Conservation (phyloP, 2,888 invertebrate species). For the Pristionchus japonicus region DNA sequence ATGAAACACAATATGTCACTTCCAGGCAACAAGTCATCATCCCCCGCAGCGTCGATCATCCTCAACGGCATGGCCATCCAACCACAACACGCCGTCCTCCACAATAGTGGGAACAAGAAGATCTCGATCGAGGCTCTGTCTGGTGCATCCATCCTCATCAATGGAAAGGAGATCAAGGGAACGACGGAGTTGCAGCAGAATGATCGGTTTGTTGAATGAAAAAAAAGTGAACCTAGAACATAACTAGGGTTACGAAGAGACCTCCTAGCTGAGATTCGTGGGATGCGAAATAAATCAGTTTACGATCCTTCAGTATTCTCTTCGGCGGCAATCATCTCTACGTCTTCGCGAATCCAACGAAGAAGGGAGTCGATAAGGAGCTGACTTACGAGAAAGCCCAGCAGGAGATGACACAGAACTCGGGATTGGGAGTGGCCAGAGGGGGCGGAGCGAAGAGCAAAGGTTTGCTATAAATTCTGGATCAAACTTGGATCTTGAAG, state of each 20-base stretch:
- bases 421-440: conserved; percentile 72
- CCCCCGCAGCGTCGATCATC: conserved; percentile 76
- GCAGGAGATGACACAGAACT: conserved; percentile 78
- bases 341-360: conserved; percentile 78
- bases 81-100: conserved; percentile 78
- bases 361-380: conserved; percentile 73
- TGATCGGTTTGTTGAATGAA: conserved; percentile 76
- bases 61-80: conserved; percentile 79
- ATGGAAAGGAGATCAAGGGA: conserved; percentile 78
- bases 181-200: conserved; percentile 78
- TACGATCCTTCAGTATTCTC: conserved; percentile 77
- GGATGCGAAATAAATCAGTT: neutral
- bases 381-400: conserved; percentile 79
- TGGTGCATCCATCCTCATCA: conserved; percentile 78
- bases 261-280: neutral
- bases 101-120: conserved; percentile 54
- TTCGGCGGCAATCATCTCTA: conserved; percentile 80
- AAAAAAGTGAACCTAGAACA: neutral
- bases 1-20: too few species aligned
- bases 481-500: too few species aligned
- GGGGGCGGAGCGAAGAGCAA: conserved; percentile 52
- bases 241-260: neutral
- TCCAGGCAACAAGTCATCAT: conserved; percentile 74
- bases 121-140: conserved; percentile 47
- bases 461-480: conserved; percentile 37